Conservation (phyloP, 2,797 vertebrate species). For the Sciurus vulgaris region DNA sequence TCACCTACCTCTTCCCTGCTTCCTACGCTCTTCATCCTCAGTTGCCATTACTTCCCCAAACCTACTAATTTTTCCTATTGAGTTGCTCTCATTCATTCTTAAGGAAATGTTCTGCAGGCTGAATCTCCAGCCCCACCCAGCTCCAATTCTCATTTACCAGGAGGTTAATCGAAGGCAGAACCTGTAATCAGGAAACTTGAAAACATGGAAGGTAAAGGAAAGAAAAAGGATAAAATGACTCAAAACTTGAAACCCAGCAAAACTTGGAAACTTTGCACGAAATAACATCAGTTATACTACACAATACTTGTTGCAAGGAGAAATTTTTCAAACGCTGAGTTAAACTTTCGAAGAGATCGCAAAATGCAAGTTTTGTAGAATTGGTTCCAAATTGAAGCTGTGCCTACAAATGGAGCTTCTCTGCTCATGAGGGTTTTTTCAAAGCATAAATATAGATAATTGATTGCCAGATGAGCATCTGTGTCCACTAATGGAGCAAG, state of each 20-base stretch:
- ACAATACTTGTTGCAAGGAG: background rate
- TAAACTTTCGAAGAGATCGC: slow-evolving; percentile 53
- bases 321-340: slow-evolving; percentile 30
- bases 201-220: background rate
- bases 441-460: slow-evolving; percentile 28
- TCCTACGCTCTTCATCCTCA: background rate
- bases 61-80: background rate
- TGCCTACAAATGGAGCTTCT: background rate
- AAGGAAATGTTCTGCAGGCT: background rate
- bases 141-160: background rate
- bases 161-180: background rate
- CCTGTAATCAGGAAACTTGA: background rate
- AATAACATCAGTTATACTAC: background rate
- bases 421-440: background rate
- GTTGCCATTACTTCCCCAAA: background rate
- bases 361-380: slow-evolving; percentile 50
- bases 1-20: background rate
- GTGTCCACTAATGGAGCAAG: background rate
- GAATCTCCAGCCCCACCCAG: background rate
- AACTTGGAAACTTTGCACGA: background rate
- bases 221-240: background rate
- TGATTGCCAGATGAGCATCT: slow-evolving; percentile 1
- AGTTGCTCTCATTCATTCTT: background rate
- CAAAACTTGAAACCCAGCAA: background rate
- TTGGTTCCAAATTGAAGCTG: slow-evolving; percentile 32